phyloP scores from a whole-genome alignment of 2,113 vertebrate genomes.

The Myotis brandtii region DNA sequence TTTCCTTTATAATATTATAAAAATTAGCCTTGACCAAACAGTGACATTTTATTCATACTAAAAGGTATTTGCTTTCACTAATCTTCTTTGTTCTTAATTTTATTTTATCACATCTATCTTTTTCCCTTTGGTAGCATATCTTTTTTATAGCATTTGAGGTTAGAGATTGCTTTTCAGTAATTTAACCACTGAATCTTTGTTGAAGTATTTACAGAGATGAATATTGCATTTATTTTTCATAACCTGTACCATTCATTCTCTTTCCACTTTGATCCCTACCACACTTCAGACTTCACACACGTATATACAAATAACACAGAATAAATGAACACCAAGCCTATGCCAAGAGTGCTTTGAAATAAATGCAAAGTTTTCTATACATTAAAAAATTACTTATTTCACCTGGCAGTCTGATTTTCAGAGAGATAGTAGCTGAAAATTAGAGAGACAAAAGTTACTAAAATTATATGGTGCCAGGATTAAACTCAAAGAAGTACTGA shows the following conservation, averaged over 20 bases:
- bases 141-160: not conserved
- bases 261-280: not conserved
- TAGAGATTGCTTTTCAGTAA: not conserved
- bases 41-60: not conserved
- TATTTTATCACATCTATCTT: not conserved
- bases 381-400: not conserved
- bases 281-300: not conserved
- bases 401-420: not conserved
- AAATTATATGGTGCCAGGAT: not conserved
- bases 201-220: not conserved
- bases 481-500: not conserved
- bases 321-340: accelerated
- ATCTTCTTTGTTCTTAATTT: not conserved
- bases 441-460: not conserved
- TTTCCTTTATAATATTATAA: not conserved
- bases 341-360: not conserved
- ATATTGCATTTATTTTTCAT: not conserved
- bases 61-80: not conserved
- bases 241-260: not conserved
- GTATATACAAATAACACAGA: not conserved
- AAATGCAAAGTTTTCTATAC: not conserved
- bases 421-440: not conserved
- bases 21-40: not conserved
- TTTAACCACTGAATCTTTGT: not conserved
- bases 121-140: not conserved